These are phyloP conservation scores for Grallaria varia DNA, from an alignment of 2,113 vertebrate genomes.

Conservation along the genomic window DNA sequence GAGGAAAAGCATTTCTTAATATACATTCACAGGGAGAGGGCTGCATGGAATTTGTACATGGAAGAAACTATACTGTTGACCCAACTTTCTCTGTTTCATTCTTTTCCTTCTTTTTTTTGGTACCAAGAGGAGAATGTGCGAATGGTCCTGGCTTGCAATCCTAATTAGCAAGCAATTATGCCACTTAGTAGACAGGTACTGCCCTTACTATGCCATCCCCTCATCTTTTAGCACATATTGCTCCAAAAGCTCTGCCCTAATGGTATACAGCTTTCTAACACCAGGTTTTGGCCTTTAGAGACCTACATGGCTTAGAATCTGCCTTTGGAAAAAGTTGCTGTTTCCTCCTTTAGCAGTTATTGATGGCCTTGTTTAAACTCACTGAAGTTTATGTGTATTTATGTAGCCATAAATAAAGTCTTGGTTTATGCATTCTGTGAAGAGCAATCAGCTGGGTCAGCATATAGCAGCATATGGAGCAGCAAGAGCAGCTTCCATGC, in stretches of 20 bases:
- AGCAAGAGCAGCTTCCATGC: background rate
- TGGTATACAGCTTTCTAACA: background rate
- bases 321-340: background rate
- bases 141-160: background rate
- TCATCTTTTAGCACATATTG: background rate
- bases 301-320: background rate
- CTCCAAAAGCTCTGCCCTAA: background rate
- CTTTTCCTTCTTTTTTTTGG: background rate
- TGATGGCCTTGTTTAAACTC: background rate
- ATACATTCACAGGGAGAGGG: background rate
- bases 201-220: background rate
- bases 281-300: background rate
- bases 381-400: background rate
- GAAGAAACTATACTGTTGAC: background rate
- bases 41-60: background rate
- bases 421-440: background rate
- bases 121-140: background rate
- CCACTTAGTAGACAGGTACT: background rate
- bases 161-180: background rate
- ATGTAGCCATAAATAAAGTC: background rate
- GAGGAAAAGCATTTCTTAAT: conserved; percentile 19
- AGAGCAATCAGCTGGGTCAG: background rate
- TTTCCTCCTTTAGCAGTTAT: background rate
- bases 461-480: background rate
- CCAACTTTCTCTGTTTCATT: background rate